A percentile compares a stretch with the other conserved stretches of the same genome.
These are phyloP conservation scores for Dyspetes luteomarginatus DNA, from an alignment of 2,888 invertebrate genomes.

Conservation along the genomic window DNA sequence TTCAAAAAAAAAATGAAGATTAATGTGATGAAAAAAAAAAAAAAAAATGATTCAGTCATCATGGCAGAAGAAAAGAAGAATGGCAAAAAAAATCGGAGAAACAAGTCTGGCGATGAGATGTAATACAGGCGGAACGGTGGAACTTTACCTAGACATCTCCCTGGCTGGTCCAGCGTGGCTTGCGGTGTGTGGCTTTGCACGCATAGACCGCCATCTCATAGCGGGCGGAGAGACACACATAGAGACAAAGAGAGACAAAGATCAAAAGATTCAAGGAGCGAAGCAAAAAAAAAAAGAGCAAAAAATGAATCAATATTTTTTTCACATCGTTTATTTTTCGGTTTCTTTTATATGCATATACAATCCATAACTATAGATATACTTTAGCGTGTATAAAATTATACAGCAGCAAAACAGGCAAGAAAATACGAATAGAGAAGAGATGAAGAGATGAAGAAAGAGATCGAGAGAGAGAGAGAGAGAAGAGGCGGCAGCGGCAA, in stretches of 20 bases:
- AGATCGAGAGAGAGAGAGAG: constrained; percentile 10
- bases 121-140: constrained; percentile 57
- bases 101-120: constrained; percentile 19
- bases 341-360: background rate
- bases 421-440: constrained; percentile 45
- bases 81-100: background rate
- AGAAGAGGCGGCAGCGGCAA: constrained; percentile 68
- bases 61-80: background rate
- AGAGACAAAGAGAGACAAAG: constrained; percentile 15
- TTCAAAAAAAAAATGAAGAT: too few species aligned
- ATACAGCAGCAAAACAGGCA: constrained; percentile 30
- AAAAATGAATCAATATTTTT: background rate
- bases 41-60: too few species aligned
- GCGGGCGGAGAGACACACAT: background rate
- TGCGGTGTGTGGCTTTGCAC: background rate
- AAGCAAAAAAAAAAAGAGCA: background rate
- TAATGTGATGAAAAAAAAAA: background rate
- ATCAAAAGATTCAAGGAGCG: constrained; percentile 7
- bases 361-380: background rate
- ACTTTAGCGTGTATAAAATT: background rate
- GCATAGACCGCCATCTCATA: constrained; percentile 22
- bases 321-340: too few species aligned
- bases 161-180: constrained; percentile 26
- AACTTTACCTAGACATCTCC: constrained; percentile 41
- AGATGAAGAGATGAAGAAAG: constrained; percentile 25